These are phyloP conservation scores for Paramormyrops kingsleyae DNA, from an alignment of 2,113 vertebrate species.

Conservation along the genomic window DNA sequence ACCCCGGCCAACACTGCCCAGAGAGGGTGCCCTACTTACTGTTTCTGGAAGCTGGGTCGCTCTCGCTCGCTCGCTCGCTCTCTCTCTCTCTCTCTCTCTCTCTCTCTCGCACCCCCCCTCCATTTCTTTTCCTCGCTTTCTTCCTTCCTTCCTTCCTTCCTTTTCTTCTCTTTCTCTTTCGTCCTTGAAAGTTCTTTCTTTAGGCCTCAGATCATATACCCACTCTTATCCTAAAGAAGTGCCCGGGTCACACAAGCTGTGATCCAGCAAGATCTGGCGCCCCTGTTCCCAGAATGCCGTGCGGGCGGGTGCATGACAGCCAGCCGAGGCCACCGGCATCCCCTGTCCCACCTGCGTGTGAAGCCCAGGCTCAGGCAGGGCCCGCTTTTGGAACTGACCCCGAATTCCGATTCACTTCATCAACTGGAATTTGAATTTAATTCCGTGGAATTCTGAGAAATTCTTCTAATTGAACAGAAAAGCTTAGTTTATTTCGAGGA, in stretches of 20 bases:
- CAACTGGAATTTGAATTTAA: background rate
- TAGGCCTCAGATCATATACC: background rate
- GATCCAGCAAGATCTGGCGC: background rate
- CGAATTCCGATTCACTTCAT: background rate
- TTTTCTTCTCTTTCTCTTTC: background rate
- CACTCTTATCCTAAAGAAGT: background rate
- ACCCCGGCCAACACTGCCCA: conserved; percentile 63
- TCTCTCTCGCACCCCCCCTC: background rate
- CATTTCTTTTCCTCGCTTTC: background rate
- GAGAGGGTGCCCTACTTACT: conserved; percentile 71
- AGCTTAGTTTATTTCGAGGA: background rate
- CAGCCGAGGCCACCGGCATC: background rate
- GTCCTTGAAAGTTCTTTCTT: background rate
- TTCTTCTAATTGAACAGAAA: conserved; percentile 6
- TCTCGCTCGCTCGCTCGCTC: background rate
- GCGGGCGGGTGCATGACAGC: background rate
- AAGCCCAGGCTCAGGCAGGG: background rate
- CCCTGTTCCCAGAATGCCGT: background rate
- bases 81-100: background rate
- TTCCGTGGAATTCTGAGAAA: background rate
- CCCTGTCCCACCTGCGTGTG: background rate
- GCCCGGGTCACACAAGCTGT: background rate
- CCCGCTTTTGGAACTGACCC: background rate
- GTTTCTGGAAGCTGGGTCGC: conserved; percentile 39
- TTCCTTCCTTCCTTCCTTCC: too few relatives aligned